Conservation (phyloP, 2,888 invertebrate species). For the Cosmia trapezina region DNA sequence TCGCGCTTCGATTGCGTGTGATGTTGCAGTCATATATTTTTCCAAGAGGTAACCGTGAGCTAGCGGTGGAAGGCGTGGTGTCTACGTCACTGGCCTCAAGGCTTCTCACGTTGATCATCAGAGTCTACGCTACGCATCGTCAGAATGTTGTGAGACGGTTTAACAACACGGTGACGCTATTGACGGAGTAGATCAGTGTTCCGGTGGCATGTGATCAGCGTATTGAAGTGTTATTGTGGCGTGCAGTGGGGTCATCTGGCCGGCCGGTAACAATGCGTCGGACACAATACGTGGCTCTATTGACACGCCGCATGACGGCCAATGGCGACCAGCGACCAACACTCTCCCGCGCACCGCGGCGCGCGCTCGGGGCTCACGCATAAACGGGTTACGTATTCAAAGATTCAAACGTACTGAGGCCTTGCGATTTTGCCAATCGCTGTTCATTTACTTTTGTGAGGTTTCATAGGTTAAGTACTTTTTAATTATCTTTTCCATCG, state of each 20-base stretch:
- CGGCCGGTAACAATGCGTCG: constrained; percentile 76
- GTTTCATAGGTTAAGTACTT: neutral
- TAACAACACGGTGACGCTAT: constrained; percentile 54
- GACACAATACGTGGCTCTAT: constrained; percentile 76
- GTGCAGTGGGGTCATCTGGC: constrained; percentile 81
- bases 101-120: constrained; percentile 47
- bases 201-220: constrained; percentile 72
- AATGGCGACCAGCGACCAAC: constrained; percentile 45
- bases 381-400: constrained; percentile 44
- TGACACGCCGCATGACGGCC: constrained; percentile 72
- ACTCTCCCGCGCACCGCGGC: constrained; percentile 47
- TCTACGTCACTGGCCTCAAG: constrained; percentile 43
- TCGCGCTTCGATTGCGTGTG: constrained; percentile 10
- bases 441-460: constrained; percentile 11
- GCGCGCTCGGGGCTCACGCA: constrained; percentile 39
- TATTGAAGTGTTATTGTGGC: constrained; percentile 75
- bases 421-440: constrained; percentile 20
- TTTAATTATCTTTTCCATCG: constrained; percentile 11
- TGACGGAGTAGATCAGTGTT: constrained; percentile 60
- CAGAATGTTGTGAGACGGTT: constrained; percentile 41
- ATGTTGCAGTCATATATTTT: constrained; percentile 6
- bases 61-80: constrained; percentile 44
- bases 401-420: constrained; percentile 31
- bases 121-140: constrained; percentile 47
- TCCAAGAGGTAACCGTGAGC: neutral